Evolutionary conservation across 2,888 invertebrate species (phyloP), one percentile per base, ranked within the genome.

Genomic region (Dichetophora obliterata): DNA sequence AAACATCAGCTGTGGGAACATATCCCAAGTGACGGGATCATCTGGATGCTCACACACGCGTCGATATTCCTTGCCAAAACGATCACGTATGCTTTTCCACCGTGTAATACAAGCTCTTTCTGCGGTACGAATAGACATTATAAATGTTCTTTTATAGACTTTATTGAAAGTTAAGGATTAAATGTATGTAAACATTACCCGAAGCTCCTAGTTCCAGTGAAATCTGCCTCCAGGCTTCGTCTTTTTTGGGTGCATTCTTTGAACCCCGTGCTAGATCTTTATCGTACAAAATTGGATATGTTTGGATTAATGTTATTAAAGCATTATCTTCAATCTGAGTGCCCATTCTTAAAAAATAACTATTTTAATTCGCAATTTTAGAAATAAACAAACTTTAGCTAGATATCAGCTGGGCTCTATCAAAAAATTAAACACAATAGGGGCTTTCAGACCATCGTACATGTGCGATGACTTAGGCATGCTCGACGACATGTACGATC

Each of bases 41-140:
- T 84, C 81, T 0, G 87, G 82, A 24, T 84, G 81, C 43, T 85
- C 85, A 63, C 86, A 87, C 31, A 85, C 83, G 0, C 86, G 83
- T 0, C 87, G 80, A 19, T 83, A 85, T 52, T 87, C 86, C 63
- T 86, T 87, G 2, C 87, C 88, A 77, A 88, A 86, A 1, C 86
- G 82, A 78, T 86, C 86, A 0, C 88, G 81, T 61, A 86, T 82
- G 54, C 87, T 87, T 68, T 86, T 86, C 86, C 86, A 86, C 5
- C 86, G 84, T 8, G 86, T 86, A 3, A 87, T 88, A 71, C 88
- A 86, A 9, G 87, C 86, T 3, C 87, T 77, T 43, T 86, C 86
- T 79, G 9, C 2, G 16, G 2, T 8, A 31, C 24, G 61, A 61
- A 54, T 27, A 14, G 3, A 1, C 19, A 54, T 22, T 3, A 54